phyloP scores from a whole-genome alignment of 2,113 vertebrate species.

The Cottus gobio region DNA sequence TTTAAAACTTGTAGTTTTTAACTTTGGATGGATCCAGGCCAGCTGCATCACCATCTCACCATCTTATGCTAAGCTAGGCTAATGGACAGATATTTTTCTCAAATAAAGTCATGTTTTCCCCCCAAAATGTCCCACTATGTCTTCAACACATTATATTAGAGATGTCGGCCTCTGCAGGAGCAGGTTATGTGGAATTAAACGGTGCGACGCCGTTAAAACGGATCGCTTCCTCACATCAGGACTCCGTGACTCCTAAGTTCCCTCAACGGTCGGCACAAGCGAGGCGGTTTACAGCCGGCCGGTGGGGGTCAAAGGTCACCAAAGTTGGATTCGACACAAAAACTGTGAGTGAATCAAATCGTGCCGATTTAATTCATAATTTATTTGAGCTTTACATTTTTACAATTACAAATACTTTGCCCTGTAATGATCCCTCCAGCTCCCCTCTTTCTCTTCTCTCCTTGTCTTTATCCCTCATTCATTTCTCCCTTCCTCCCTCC shows the following conservation, averaged over 20 bases:
- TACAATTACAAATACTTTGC: not conserved
- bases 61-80: constrained; percentile 3
- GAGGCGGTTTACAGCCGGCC: not conserved
- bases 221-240: constrained; percentile 7
- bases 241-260: not conserved
- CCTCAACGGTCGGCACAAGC: constrained; percentile 18
- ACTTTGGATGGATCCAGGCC: not conserved
- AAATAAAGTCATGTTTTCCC: not conserved
- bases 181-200: constrained; percentile 43
- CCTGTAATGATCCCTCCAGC: constrained; percentile 30
- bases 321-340: constrained; percentile 7
- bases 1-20: not conserved
- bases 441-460: not conserved
- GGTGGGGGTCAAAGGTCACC: not conserved
- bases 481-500: constrained; percentile 25
- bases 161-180: too few relatives aligned
- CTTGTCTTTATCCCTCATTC: constrained; percentile 49
- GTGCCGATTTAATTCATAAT: not conserved
- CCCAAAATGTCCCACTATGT: not conserved
- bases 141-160: not conserved
- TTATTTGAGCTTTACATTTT: constrained; percentile 9
- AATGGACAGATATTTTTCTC: not conserved
- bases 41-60: not conserved
- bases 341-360: not conserved
- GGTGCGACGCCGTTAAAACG: constrained; percentile 19